Evolutionary conservation across 2,797 vertebrate genomes (phyloP), one percentile per base, ranked within the genome.

Genomic region (Falco cherrug): DNA sequence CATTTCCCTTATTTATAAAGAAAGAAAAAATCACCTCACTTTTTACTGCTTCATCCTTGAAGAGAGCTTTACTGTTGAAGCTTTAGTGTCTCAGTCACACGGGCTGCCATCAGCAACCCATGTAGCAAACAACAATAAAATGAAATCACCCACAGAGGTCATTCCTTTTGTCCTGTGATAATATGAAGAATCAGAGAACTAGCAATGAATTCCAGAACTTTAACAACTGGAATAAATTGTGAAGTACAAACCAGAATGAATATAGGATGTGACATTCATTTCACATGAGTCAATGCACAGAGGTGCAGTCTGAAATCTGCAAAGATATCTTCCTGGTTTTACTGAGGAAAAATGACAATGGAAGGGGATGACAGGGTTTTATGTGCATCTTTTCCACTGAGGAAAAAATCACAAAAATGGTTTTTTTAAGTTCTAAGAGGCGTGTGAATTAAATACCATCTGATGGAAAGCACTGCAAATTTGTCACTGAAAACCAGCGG

Each of bases 61-160:
- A 92, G 39, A 91, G 57, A 92, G 78, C 73, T 94, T 94, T 92
- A 92, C 84, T 93, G 87, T 92, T 93, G 90, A 92, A 97, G 77
- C 80, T 93, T 93, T 77, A 93, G 60, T 78, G 81, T 80, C 71
- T 93, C 65, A 85, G 87, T 68, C 87, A 86, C 78, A 94, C 71
- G 57, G 78, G 92, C 75, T 93, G 65, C 86, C 84, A 96, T 90
- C 94, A 92, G 77, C 94, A 96, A 80, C 50, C 78, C 88, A 85
- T 85, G 86, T 89, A 95, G 92, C 94, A 97, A 95, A 95, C 69
- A 95, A 95, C 81, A 94, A 94, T 97, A 97, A 97, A 97, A 90
- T 14, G 71, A 96, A 97, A 94, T 95, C 92, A 94, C 50, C 84
- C 92, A 87, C 33, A 95, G 93, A 95, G 95, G 96, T 96, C 90